Evolutionary conservation across 2,888 invertebrate genomes (phyloP), one percentile per base, ranked within the genome.

Genomic region (Toxonevra muliebris): DNA sequence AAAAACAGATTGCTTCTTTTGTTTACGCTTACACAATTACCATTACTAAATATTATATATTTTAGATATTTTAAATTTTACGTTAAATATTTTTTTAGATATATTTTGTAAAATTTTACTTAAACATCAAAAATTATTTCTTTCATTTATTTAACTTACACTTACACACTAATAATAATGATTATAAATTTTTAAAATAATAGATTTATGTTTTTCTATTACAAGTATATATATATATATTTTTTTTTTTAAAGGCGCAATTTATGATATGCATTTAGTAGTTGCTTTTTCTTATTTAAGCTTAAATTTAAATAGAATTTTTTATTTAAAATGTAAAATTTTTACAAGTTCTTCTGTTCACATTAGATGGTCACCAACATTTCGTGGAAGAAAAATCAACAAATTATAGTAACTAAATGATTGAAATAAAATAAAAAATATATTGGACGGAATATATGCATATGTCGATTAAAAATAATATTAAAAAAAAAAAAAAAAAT

Each of bases 211-310:
- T 48, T 7, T 48, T 48, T 15, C 1, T 52, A 71, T 65, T 60
- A 55, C 60, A 52, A 58, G 58, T 78, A 77, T 77, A 75, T 76
- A 74, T 75, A 71, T 74, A 63, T 60, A 64, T 71, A 70, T 71
- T 71, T 71, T 70, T 66, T 53, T 67, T 74, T 73, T 74, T 76
- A 81, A 83, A 84, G 83, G 83, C 83, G 83, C 84, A 81, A 80
- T 79, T 79, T 76, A 81, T 84, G 83, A 83, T 83, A 83, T 83
- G 84, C 82, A 83, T 83, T 83, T 80, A 82, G 82, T 83, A 82
- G 79, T 80, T 75, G 73, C 73, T 30, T 67, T 57, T 71, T 69
- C 41, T 52, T 66, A 57, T 15, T 60, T 55, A 45, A 61, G 57
- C 45, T 19, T 57, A 64, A 41, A 57, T 40, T 40, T 45, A 20